Conservation (phyloP, 1,140 invertebrate genomes). For the Drosophila sturtevanti region DNA sequence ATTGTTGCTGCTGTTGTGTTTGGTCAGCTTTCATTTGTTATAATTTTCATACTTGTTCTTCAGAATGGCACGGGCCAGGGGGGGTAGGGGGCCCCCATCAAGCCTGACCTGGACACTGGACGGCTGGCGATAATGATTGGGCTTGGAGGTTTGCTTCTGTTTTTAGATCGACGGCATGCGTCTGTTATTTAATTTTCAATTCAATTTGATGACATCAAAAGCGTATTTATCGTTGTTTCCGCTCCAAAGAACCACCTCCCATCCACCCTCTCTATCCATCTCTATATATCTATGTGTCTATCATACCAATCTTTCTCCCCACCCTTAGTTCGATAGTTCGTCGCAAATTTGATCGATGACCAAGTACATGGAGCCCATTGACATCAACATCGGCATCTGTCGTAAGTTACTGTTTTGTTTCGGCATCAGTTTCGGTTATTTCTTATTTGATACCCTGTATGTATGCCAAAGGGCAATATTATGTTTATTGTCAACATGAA, state of each 20-base stretch:
- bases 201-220: conserved; percentile 68
- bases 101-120: background rate
- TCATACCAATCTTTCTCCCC: background rate
- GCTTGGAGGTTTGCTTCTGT: conserved; percentile 21
- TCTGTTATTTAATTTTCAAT: conserved; percentile 38
- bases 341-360: conserved; percentile 51
- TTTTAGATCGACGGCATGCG: conserved; percentile 21
- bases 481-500: too few species aligned
- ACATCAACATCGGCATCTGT: conserved; percentile 25
- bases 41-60: conserved; percentile 43
- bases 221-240: conserved; percentile 67
- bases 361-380: conserved; percentile 25
- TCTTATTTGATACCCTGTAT: background rate
- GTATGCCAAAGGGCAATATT: background rate
- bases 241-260: background rate
- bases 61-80: background rate
- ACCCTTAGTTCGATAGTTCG: background rate
- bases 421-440: conserved; percentile 32
- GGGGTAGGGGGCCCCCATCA: background rate
- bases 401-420: conserved; percentile 15
- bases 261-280: background rate
- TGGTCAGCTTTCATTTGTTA: conserved; percentile 44
- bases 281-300: background rate
- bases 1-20: conserved; percentile 38
- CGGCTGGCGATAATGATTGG: background rate